Evolutionary conservation across 2,888 invertebrate genomes (phyloP).

Genomic region (Ophraella communa): DNA sequence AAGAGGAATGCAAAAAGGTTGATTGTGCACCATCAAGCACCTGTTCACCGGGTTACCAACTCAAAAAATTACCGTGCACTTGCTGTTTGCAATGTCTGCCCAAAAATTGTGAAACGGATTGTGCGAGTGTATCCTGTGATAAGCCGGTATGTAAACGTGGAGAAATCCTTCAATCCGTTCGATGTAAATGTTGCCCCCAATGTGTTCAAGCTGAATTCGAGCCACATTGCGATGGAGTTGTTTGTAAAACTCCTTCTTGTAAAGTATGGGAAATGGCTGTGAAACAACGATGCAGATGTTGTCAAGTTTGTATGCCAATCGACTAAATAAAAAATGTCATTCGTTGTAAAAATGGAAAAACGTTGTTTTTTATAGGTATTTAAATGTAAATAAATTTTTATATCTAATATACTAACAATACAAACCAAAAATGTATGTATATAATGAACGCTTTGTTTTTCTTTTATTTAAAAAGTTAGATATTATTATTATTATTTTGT

Average conservation of each 20-base stretch:
- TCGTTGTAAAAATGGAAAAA: too few species aligned
- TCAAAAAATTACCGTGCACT: conserved; percentile 10
- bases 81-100: conserved; percentile 12
- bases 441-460: too few species aligned
- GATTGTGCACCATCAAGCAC: too few species aligned
- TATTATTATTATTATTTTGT: too few species aligned
- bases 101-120: conserved; percentile 5
- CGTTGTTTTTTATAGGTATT: not conserved
- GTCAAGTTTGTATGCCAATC: conserved; percentile 5
- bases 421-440: too few species aligned
- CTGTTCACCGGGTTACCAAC: not conserved
- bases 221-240: conserved; percentile 3
- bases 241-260: not conserved
- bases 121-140: not conserved
- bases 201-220: not conserved
- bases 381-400: too few species aligned
- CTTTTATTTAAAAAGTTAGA: too few species aligned
- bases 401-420: too few species aligned
- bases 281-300: conserved; percentile 1
- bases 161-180: not conserved
- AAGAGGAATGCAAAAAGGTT: not conserved
- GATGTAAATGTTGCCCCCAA: conserved; percentile 11
- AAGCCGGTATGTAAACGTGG: conserved; percentile 4
- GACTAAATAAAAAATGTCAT: not conserved
- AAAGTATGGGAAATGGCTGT: not conserved